These are phyloP conservation scores for Tretioscincus oriximinensis DNA, from an alignment of 2,113 vertebrate genomes.

Conservation along the genomic window DNA sequence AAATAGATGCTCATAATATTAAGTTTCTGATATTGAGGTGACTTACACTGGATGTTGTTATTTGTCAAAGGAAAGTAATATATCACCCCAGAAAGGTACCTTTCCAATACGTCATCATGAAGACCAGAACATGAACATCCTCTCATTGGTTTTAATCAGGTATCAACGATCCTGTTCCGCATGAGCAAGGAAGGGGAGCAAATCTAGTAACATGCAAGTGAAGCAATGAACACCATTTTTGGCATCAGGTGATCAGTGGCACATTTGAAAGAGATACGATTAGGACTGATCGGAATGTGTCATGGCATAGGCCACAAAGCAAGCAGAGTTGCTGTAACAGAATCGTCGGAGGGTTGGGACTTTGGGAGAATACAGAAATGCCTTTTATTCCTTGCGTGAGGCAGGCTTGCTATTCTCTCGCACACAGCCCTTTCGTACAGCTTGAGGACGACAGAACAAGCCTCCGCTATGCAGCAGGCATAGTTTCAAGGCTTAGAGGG, in stretches of 20 bases:
- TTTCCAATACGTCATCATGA: too few relatives aligned
- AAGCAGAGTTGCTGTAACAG: neutral
- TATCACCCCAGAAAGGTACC: too few relatives aligned
- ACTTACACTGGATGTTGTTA: neutral
- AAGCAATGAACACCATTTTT: too few relatives aligned
- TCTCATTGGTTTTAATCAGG: neutral
- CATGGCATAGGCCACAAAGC: too few relatives aligned
- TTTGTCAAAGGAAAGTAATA: neutral
- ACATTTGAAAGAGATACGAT: too few relatives aligned
- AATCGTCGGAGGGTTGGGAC: neutral
- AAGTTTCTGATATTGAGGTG: too few relatives aligned
- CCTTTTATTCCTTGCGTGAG: neutral
- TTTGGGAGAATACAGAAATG: neutral
- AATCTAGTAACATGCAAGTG: too few relatives aligned
- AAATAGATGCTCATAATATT: too few relatives aligned
- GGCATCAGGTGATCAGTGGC: too few relatives aligned
- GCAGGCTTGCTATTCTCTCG: neutral
- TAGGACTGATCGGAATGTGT: too few relatives aligned
- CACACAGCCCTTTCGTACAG: too few relatives aligned
- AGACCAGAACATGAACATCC: neutral
- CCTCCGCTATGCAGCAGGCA: slow-evolving; percentile 69
- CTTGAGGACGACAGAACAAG: neutral
- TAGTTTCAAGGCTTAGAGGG: slow-evolving; percentile 56
- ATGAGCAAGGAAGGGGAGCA: neutral
- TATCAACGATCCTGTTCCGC: neutral